These are phyloP conservation scores for Dinothrombium tinctorium DNA, from an alignment of 1,140 invertebrate species.

Conservation along the genomic window DNA sequence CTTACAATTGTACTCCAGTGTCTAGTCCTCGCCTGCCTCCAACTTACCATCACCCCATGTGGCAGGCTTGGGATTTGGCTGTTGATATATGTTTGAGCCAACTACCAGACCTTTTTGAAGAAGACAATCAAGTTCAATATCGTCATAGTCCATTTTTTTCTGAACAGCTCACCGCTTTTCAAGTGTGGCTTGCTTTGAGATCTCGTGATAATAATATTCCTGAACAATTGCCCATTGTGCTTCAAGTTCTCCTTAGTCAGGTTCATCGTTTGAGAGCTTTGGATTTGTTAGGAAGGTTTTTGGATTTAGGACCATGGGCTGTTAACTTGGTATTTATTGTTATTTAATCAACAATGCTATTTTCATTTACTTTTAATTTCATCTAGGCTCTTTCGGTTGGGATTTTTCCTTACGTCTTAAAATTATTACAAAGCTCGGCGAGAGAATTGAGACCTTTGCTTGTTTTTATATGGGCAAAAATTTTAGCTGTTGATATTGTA, in stretches of 20 bases:
- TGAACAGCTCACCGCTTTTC: conserved; percentile 94
- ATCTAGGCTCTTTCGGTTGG: conserved; percentile 66
- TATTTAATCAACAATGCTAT: conserved; percentile 1
- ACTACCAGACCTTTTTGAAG: conserved; percentile 45
- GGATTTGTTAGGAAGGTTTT: conserved; percentile 76
- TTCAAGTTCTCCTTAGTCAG: conserved; percentile 80
- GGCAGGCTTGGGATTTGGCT: conserved; percentile 87
- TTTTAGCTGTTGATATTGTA: conserved; percentile 82
- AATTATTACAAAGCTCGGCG: conserved; percentile 75
- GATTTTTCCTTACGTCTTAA: conserved; percentile 95
- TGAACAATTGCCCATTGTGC: conserved; percentile 87
- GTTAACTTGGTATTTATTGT: conserved; percentile 42
- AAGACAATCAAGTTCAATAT: conserved; percentile 16
- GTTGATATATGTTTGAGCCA: conserved; percentile 78
- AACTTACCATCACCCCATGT: conserved; percentile 46
- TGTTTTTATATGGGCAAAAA: conserved; percentile 98
- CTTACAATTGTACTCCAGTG: conserved; percentile 84
- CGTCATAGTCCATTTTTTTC: conserved; percentile 79
- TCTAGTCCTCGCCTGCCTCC: conserved; percentile 70
- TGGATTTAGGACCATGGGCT: conserved; percentile 89
- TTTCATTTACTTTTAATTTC: conserved; percentile 8
- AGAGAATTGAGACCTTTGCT: conserved; percentile 69
- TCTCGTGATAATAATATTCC: conserved; percentile 39
- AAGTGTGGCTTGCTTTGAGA: conserved; percentile 50
- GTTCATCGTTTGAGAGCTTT: conserved; percentile 81